Base-by-base conservation (phyloP, 2,113 vertebrate species). In the Phalacrocorax pelagicus region DNA sequence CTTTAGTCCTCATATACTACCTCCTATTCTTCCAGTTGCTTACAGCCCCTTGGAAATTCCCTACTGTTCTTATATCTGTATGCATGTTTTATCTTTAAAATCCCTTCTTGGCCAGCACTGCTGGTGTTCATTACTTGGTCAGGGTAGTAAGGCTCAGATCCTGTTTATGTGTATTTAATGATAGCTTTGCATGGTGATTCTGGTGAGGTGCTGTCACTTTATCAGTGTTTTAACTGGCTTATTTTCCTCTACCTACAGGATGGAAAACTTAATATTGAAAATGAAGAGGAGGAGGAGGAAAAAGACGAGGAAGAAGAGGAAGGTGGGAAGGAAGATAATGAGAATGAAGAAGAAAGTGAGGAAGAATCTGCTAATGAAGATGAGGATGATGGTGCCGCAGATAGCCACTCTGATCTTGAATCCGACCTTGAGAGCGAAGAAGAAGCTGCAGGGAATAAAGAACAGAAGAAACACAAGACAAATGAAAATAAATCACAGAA, bases 361-460 rank as follows among this genome's bases (percentile, higher is more conserved):
- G 91, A 97, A 5, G 96, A 95, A 1, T 97, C 92, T 3, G 97
- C 59, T 1, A 81, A 58, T 1, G 97, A 97, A 11, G 92, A 95
- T 15, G 97, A 77, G 4, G 94, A 96, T 3, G 90, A 94, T 6
- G 47, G 81, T 6, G 95, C 79, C 52, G 86, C 98, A 6, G 98
- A 98, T 12, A 88, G 96, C 75, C 98, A 98, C 94, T 98, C 98
- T 1, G 99, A 99, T 95, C 96, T 99, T 63, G 98, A 98, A 21
- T 99, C 98, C 5, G 98, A 98, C 10, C 66, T 52, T 29, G 99
- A 97, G 14, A 98, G 98, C 2, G 97, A 97, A 67, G 97, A 97
- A 20, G 93, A 90, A 32, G n/a, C 42, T 63, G 20, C 38, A 69
- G 90, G 42, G 46, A 92, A 59, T 7, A 87, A 93, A 63, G 78